Evolutionary conservation across 64 coral and sea anemone genomes (phyloP).

Genomic region (Dendrophyllia cribrosa): DNA sequence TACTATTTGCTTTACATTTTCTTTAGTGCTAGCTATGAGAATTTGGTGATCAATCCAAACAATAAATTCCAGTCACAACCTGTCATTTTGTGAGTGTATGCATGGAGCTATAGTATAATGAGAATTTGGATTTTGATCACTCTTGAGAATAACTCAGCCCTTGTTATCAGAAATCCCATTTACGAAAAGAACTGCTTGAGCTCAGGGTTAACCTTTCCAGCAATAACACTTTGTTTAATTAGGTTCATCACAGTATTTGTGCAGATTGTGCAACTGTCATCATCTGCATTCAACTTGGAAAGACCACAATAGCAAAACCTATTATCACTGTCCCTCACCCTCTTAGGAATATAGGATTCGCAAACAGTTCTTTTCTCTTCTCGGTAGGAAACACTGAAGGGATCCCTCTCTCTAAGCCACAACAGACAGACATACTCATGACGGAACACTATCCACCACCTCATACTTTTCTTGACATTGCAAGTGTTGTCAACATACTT

Average conservation of each 20-base stretch:
- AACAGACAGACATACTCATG: conserved; percentile 37
- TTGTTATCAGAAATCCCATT: background rate
- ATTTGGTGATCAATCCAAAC: too few species aligned
- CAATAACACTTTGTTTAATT: conserved; percentile 14
- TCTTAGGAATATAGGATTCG: conserved; percentile 39
- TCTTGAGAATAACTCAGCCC: too few species aligned
- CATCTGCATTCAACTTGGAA: background rate
- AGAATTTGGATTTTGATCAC: too few species aligned
- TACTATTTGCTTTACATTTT: too few species aligned
- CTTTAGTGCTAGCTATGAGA: too few species aligned
- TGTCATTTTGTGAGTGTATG: too few species aligned
- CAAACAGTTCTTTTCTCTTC: conserved; percentile 15
- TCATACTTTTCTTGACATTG: conserved; percentile 26
- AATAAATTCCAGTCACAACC: too few species aligned
- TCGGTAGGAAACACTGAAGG: conserved; percentile 8
- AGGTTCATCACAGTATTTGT: background rate
- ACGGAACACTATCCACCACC: conserved; percentile 53
- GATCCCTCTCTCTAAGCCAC: conserved; percentile 52
- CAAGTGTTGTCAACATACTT: conserved; percentile 47
- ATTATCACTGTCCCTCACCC: background rate
- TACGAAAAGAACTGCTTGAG: conserved; percentile 24
- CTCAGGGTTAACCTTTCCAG: background rate
- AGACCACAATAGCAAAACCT: conserved; percentile 32
- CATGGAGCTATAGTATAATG: too few species aligned
- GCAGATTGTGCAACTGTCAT: background rate